Conservation (phyloP, 2,797 vertebrate genomes). For the Pangasius djambal region DNA sequence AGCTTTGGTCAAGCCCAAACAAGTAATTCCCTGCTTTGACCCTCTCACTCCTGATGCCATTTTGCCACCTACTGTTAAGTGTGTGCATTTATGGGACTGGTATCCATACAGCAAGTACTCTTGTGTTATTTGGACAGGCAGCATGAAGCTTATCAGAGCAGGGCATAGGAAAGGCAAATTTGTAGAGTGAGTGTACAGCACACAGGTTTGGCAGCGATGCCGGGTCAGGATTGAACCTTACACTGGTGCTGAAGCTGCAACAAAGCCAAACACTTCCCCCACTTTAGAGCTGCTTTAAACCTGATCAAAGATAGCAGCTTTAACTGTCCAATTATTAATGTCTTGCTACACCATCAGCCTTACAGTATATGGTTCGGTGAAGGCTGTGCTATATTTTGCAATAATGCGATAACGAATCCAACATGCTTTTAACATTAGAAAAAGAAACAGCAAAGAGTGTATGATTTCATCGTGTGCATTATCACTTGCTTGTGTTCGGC, state of each 20-base stretch:
- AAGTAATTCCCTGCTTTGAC: neutral
- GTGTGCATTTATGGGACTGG: neutral
- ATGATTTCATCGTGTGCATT: neutral
- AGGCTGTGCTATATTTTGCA: neutral
- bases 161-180: constrained; percentile 60
- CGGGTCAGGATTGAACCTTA: constrained; percentile 20
- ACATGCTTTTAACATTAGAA: neutral
- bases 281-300: constrained; percentile 2
- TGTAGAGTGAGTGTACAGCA: constrained; percentile 53
- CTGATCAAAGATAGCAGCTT: constrained; percentile 8
- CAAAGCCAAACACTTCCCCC: constrained; percentile 5
- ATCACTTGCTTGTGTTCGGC: constrained; percentile 11
- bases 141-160: constrained; percentile 61
- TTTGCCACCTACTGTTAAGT: neutral
- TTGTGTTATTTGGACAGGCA: constrained; percentile 48
- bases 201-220: constrained; percentile 43
- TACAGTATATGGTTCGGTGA: neutral
- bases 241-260: neutral
- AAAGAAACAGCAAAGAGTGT: neutral
- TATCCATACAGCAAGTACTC: constrained; percentile 28
- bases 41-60: neutral
- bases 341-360: neutral
- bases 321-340: neutral
- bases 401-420: neutral
- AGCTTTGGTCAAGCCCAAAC: neutral